These are phyloP conservation scores for Oeneis ivallda DNA, from an alignment of 2,888 invertebrate genomes.

Conservation along the genomic window DNA sequence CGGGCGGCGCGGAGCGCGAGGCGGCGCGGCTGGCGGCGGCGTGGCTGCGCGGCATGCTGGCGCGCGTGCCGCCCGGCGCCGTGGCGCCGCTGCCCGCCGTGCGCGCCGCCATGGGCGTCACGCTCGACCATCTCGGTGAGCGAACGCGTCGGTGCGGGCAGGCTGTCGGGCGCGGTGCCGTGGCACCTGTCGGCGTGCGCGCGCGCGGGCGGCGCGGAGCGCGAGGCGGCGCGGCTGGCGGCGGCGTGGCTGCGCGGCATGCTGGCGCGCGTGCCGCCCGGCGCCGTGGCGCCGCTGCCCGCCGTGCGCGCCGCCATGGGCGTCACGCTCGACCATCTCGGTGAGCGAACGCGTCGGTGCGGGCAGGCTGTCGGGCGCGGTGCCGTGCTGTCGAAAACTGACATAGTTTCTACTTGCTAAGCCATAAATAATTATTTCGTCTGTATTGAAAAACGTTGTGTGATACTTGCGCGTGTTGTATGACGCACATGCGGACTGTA, in stretches of 20 bases:
- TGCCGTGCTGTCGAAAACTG: too few species aligned
- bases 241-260: constrained; percentile 88
- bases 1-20: constrained; percentile 85
- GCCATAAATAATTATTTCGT: too few species aligned
- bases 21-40: constrained; percentile 88
- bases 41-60: constrained; percentile 88
- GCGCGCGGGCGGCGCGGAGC: constrained; percentile 84
- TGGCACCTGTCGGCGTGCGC: constrained; percentile 88
- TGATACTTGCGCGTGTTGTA: too few species aligned
- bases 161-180: constrained; percentile 88
- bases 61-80: constrained; percentile 86
- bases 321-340: constrained; percentile 80
- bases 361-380: too few species aligned
- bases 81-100: constrained; percentile 86
- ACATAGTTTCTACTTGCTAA: too few species aligned
- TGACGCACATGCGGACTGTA: too few species aligned
- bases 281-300: constrained; percentile 84
- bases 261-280: constrained; percentile 88
- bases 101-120: constrained; percentile 89
- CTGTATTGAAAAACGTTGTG: too few species aligned
- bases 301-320: constrained; percentile 90
- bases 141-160: constrained; percentile 37
- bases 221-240: constrained; percentile 87
- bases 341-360: constrained; percentile 47
- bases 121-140: constrained; percentile 74